Base-by-base conservation (phyloP, 2,888 invertebrate species). In the Epistrophe grossulariae region DNA sequence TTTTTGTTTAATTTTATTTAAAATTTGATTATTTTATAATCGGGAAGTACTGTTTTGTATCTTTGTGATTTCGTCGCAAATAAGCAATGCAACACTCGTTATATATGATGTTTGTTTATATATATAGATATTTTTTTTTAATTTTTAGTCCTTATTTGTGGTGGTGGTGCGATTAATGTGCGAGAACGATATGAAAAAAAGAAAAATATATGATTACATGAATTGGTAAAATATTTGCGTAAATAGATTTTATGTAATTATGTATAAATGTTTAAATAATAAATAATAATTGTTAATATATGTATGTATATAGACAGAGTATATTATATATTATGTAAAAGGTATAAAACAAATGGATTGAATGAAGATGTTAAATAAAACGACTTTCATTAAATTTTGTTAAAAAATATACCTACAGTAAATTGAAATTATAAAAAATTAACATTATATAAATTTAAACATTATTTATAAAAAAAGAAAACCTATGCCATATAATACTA, bases 81-180 rank as follows among this genome's bases (percentile, higher is more conserved):
- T 81, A 90, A 90, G 90, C 90, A 90, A 90, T 89, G 89, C 89
- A 90, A 89, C 89, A 88, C 88, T 81, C 88, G 84, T 89, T 90
- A 89, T 89, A 89, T 83, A 66, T 68, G 68, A 68, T 50, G 68
- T 50, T 68, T 68, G 48, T 68, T 90, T 89, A 89, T 88, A 59
- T 60, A 60, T 38, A 60, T 35, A 17, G n/a, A 24, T 83, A 68
- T 71, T 48, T 79, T 38, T 71, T 64, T 71, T 71, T 50, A 24
- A 24, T 81, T 76, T 89, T 89, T 89, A 87, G 88, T 89, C 89
- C 89, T 89, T 89, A 88, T 80, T 88, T 62, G 38, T 60, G 38
- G 89, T 60, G 38, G 89, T 89, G 85, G 88, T 81, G 81, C 87
- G 79, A 80, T 88, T 88, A 81, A 88, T 84, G 82, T 82, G 85